A percentile compares a stretch with the other conserved stretches of the same genome.
Evolutionary conservation across 2,113 vertebrate genomes (phyloP).

Genomic region (Toxotes chatareus): DNA sequence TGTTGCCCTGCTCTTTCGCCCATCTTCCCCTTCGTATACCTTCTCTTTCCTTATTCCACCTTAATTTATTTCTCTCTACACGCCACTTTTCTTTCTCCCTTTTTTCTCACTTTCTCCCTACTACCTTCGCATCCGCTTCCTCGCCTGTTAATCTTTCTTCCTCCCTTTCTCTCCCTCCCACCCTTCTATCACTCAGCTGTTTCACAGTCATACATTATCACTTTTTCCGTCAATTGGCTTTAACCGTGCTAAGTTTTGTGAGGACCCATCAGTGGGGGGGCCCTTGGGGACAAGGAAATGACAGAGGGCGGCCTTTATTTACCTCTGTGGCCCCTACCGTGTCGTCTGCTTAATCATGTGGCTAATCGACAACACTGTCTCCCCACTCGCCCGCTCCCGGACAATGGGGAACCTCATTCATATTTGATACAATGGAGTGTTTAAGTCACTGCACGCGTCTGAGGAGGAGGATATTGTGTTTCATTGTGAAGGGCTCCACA

Average conservation of each 20-base stretch:
- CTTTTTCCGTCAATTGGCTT: constrained; percentile 84
- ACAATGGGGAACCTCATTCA: constrained; percentile 93
- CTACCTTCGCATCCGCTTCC: constrained; percentile 47
- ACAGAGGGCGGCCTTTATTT: constrained; percentile 97
- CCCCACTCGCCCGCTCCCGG: constrained; percentile 83
- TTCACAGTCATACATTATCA: constrained; percentile 84
- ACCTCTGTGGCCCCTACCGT: constrained; percentile 90
- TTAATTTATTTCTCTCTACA: neutral
- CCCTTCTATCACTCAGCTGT: constrained; percentile 80
- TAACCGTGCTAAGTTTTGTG: constrained; percentile 81
- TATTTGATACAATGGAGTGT: constrained; percentile 94
- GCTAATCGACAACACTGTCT: constrained; percentile 90
- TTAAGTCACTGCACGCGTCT: constrained; percentile 93
- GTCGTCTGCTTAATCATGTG: constrained; percentile 99
- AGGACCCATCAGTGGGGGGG: constrained; percentile 62
- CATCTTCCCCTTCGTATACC: constrained; percentile 5
- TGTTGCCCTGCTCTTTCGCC: constrained; percentile 23
- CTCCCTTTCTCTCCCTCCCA: constrained; percentile 23
- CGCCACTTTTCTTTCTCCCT: constrained; percentile 4
- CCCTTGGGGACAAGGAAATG: constrained; percentile 86
- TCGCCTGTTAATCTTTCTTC: constrained; percentile 46
- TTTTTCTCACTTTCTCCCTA: constrained; percentile 17
- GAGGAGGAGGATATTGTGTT: constrained; percentile 87
- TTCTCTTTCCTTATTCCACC: constrained; percentile 6
- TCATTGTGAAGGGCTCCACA: constrained; percentile 89